These are phyloP conservation scores for Apis cerana DNA, from an alignment of 1,140 invertebrate genomes.

Conservation along the genomic window DNA sequence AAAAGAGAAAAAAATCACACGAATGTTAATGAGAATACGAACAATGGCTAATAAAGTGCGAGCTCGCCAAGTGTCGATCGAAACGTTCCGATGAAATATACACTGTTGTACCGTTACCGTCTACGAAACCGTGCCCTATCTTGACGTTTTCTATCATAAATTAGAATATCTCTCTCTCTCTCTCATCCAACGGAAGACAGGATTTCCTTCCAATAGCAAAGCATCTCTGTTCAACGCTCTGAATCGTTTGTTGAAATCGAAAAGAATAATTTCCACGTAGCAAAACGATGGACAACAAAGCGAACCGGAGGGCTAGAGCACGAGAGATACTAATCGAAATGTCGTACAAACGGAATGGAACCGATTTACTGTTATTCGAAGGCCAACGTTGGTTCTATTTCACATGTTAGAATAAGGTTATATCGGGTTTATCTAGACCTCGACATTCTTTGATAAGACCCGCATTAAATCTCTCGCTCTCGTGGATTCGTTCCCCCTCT, in stretches of 20 bases:
- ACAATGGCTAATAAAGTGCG: not conserved
- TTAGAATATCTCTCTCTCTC: not conserved
- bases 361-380: slow-evolving; percentile 64
- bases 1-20: not conserved
- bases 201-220: not conserved
- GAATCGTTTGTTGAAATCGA: not conserved
- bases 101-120: slow-evolving; percentile 2
- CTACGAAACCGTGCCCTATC: slow-evolving; percentile 13
- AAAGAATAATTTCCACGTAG: slow-evolving; percentile 13
- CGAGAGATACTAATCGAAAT: slow-evolving; percentile 59
- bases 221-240: not conserved
- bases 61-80: slow-evolving; percentile 1
- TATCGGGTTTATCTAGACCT: slow-evolving; percentile 63
- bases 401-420: slow-evolving; percentile 54
- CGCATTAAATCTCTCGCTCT: slow-evolving; percentile 64
- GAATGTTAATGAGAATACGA: not conserved
- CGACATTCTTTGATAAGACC: slow-evolving; percentile 65
- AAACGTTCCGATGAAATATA: slow-evolving; percentile 4
- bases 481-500: slow-evolving; percentile 55
- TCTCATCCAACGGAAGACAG: not conserved
- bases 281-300: slow-evolving; percentile 30
- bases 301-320: slow-evolving; percentile 12
- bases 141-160: slow-evolving; percentile 28
- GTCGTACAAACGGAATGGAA: slow-evolving; percentile 63
- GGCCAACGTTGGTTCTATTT: slow-evolving; percentile 52